These are phyloP conservation scores for Callinectes sapidus DNA, from an alignment of 2,888 invertebrate species.

Conservation along the genomic window DNA sequence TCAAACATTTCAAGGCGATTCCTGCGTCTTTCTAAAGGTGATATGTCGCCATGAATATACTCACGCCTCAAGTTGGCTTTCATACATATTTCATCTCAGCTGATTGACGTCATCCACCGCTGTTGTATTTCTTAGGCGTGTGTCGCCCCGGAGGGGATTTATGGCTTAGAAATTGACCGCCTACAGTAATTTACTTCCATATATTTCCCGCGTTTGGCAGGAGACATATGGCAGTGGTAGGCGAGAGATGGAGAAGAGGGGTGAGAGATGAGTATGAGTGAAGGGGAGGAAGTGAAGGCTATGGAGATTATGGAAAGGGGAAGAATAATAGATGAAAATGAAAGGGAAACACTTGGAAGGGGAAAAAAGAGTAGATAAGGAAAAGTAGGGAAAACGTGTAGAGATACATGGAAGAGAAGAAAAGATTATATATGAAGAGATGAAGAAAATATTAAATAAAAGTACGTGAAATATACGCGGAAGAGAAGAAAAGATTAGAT, in stretches of 20 bases:
- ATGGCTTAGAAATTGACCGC: constrained; percentile 36
- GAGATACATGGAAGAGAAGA: neutral
- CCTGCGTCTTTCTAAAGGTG: neutral
- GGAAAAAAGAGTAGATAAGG: neutral
- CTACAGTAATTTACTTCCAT: constrained; percentile 27
- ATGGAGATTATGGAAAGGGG: neutral
- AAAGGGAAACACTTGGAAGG: neutral
- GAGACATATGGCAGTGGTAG: constrained; percentile 8
- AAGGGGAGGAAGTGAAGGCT: neutral
- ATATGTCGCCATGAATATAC: neutral
- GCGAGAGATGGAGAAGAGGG: neutral
- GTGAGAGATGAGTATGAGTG: neutral
- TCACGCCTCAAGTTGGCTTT: neutral
- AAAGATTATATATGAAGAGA: neutral
- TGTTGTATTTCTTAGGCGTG: constrained; percentile 34
- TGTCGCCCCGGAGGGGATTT: constrained; percentile 3
- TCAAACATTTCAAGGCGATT: neutral
- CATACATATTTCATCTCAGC: neutral
- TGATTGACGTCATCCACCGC: constrained; percentile 3
- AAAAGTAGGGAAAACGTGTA: neutral
- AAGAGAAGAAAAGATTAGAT: neutral
- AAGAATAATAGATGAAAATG: neutral
- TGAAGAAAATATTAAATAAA: neutral
- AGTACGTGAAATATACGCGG: neutral
- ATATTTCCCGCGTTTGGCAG: constrained; percentile 24